These are phyloP conservation scores for Pseudopleuronectes americanus DNA, from an alignment of 2,797 vertebrate species.

Conservation along the genomic window DNA sequence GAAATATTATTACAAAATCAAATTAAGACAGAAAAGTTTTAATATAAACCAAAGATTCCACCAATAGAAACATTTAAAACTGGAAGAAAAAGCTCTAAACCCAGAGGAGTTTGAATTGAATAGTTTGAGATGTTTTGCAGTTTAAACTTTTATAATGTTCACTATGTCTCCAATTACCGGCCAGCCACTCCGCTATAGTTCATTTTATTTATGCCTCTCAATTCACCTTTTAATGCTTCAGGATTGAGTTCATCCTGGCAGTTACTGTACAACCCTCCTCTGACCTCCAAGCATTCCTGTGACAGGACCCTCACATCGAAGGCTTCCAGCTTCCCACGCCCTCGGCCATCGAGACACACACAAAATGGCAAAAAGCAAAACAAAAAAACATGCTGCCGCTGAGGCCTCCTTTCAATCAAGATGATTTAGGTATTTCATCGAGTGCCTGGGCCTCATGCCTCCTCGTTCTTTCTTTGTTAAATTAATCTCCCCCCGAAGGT, in stretches of 20 bases:
- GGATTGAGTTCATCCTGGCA: neutral
- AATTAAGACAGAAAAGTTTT: too few species aligned
- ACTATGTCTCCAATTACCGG: neutral
- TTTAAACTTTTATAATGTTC: neutral
- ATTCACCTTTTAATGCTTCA: neutral
- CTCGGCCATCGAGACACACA: neutral
- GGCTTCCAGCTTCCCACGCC: constrained; percentile 17
- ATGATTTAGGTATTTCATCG: constrained; percentile 29
- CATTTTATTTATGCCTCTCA: constrained; percentile 12
- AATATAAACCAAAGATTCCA: too few species aligned
- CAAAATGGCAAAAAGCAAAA: constrained; percentile 9
- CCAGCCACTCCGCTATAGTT: neutral
- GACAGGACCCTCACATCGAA: neutral
- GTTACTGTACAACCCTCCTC: constrained; percentile 5
- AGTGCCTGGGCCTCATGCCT: constrained; percentile 11
- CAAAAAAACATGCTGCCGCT: neutral
- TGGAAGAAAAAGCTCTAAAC: too few species aligned
- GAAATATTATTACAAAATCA: too few species aligned
- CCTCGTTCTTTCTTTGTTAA: constrained; percentile 46
- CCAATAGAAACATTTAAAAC: too few species aligned
- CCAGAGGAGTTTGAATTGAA: too few species aligned
- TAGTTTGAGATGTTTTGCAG: neutral
- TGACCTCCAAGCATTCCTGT: constrained; percentile 14
- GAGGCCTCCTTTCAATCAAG: neutral
- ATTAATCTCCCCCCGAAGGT: constrained; percentile 62